phyloP scores from a whole-genome alignment of 1,140 invertebrate species.

The Leptopilina clavipes region DNA sequence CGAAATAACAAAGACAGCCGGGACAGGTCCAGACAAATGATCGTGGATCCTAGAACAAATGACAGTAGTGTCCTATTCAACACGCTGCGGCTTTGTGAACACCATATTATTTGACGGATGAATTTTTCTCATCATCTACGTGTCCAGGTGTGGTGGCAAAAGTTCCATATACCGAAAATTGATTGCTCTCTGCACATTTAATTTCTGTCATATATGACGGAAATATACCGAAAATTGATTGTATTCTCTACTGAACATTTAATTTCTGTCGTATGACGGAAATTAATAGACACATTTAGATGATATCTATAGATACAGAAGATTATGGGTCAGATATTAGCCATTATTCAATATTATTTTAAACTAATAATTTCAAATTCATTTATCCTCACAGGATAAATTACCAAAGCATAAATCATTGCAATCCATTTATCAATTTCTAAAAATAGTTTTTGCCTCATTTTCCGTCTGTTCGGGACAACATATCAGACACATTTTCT shows the following conservation, averaged over 20 bases:
- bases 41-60: constrained; percentile 70
- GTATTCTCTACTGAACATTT: not conserved
- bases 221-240: constrained; percentile 49
- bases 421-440: too few relatives aligned
- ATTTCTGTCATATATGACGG: not conserved
- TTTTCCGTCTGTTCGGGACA: too few relatives aligned
- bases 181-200: constrained; percentile 19
- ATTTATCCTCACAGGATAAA: too few relatives aligned
- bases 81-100: constrained; percentile 61
- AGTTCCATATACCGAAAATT: constrained; percentile 50
- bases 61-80: constrained; percentile 68
- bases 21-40: constrained; percentile 70
- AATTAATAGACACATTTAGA: not conserved
- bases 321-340: not conserved
- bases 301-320: not conserved
- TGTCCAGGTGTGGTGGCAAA: constrained; percentile 45
- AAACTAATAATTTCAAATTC: too few relatives aligned
- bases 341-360: too few relatives aligned
- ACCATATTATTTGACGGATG: constrained; percentile 68
- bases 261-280: not conserved
- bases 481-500: too few relatives aligned
- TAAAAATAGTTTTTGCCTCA: too few relatives aligned
- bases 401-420: too few relatives aligned
- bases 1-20: constrained; percentile 64
- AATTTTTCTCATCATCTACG: constrained; percentile 70